Evolutionary conservation across 2,113 vertebrate genomes (phyloP).

Genomic region (Silurus meridionalis): DNA sequence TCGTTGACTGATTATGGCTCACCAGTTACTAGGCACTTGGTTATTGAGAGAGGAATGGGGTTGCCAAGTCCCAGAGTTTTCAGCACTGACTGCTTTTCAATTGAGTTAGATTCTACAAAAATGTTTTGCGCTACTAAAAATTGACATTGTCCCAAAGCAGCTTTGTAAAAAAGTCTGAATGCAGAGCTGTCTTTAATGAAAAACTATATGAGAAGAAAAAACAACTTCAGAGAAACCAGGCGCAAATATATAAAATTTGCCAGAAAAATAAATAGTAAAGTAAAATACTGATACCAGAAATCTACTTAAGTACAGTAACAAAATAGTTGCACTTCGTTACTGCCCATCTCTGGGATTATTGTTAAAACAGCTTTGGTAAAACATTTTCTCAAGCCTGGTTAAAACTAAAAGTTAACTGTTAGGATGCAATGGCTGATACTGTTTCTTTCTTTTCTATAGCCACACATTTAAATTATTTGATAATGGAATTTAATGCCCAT

Average conservation of each 20-base stretch:
- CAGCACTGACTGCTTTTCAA: neutral
- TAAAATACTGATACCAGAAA: no score
- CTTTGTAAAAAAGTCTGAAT: neutral
- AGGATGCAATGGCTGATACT: neutral
- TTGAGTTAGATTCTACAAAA: neutral
- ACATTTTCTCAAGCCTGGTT: neutral
- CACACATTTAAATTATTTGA: neutral
- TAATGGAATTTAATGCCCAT: neutral
- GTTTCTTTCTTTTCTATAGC: neutral
- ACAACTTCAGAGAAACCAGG: neutral
- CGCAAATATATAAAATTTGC: neutral
- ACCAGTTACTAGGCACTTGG: neutral
- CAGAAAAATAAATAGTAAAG: no score
- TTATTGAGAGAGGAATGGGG: neutral
- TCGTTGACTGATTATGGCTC: neutral
- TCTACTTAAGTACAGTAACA: no score
- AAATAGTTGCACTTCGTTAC: no score
- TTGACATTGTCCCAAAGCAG: neutral
- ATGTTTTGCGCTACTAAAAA: neutral
- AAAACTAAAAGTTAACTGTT: neutral
- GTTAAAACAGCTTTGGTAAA: neutral
- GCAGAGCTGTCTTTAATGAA: neutral
- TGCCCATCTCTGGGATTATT: neutral
- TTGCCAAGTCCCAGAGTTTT: neutral
- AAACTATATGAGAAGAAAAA: neutral